Evolutionary conservation across 2,113 vertebrate genomes (phyloP), one percentile per base, ranked within the genome.

Genomic region (Anolis carolinensis): DNA sequence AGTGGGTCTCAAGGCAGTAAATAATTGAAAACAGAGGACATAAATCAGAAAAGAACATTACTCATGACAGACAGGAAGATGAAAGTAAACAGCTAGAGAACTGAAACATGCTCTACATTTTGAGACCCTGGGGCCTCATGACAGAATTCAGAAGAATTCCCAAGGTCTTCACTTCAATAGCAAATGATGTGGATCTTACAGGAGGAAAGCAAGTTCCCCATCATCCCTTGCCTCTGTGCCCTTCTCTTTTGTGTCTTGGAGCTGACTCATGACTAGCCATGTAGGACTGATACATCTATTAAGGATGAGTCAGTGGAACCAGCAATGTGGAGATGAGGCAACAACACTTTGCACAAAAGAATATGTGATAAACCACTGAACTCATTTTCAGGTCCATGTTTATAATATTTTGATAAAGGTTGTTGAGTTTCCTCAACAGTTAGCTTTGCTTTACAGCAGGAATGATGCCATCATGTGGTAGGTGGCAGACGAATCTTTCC

Each of bases 1-100:
- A 83, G 25, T 63, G 86, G 20, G 71, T 86, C 62, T 74, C 36
- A 83, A 85, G 71, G 39, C 27, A 90, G 16, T 93, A 94, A 94
- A 94, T 93, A 90, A 93, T 95, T 94, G 91, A 94, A 88, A 86
- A 88, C 48, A 63, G 0, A 3, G 81, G 44, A 83, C 82, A 89
- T 84, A 93, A 89, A 93, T 92, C 91, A 88, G 88, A 90, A 92
- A 88, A 59, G 14, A 90, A 44, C 85, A 16, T 79, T 87, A 73
- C 32, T 63, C 79, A 50, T 86, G 88, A 83, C 52, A 86, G 68
- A 81, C 36, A 74, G 68, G 80, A 80, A 90, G 86, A 93, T 90
- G 81, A 92, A 94, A 95, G 84, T 81, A 25, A 6, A 78, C 4
- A 3, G 21, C 89, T 87, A 88, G 70, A 79, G n/a, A 89, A 55